Percentiles rank a stretch among this genome's conserved stretches.
phyloP scores from a whole-genome alignment of 2,113 vertebrate species.

The Microtus montanus region DNA sequence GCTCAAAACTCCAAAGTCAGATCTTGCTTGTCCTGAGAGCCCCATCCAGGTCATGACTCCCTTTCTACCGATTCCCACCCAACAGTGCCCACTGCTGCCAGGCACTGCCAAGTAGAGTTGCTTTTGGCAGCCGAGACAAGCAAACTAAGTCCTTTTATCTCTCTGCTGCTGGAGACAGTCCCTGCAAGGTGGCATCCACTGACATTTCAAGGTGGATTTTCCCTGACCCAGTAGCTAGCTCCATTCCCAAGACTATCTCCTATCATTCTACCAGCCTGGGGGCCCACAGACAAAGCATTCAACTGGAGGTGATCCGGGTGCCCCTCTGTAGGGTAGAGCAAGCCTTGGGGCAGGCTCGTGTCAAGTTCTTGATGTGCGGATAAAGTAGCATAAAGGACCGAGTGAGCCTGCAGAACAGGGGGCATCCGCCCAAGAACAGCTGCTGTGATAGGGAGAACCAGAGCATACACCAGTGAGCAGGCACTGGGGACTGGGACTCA shows the following conservation, averaged over 20 bases:
- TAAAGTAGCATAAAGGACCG: neutral
- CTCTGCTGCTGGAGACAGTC: neutral
- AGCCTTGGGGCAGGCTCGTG: too few species aligned
- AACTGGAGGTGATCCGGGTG: neutral
- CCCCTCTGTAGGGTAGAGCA: neutral
- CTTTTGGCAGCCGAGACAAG: neutral
- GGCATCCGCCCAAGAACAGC: accelerated
- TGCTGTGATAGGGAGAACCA: neutral
- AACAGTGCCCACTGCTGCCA: neutral
- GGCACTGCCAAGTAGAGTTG: neutral
- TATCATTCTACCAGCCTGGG: too few species aligned
- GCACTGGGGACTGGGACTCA: neutral
- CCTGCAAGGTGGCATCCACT: neutral
- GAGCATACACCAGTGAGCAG: neutral
- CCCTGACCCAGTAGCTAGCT: neutral
- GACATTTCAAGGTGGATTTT: neutral
- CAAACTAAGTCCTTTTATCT: too few species aligned
- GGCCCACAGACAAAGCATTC: neutral
- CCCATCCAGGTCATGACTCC: too few species aligned
- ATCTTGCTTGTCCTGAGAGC: neutral
- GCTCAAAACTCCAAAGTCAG: neutral
- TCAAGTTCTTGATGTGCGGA: neutral
- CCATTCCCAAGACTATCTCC: neutral
- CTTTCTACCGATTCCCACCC: neutral
- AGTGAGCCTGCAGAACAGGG: neutral